Percentiles rank a stretch among this genome's conserved stretches.
These are phyloP conservation scores for Spisula solida DNA, from an alignment of 2,888 invertebrate genomes.

Conservation along the genomic window DNA sequence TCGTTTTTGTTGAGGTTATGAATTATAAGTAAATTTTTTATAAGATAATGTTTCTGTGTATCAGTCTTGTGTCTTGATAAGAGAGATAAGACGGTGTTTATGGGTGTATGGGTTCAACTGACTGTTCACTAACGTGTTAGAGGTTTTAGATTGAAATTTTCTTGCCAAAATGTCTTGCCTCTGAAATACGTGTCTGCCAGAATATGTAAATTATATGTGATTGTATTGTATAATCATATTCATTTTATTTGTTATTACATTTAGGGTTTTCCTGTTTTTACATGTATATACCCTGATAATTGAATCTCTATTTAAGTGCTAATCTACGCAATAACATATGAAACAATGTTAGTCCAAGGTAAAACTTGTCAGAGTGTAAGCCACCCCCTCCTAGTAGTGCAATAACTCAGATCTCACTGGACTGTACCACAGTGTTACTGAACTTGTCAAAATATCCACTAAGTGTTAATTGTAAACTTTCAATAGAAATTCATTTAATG, in stretches of 20 bases:
- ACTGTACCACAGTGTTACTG: not conserved
- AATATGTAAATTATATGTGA: slow-evolving; percentile 41
- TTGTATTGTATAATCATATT: slow-evolving; percentile 35
- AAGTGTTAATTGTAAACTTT: not conserved
- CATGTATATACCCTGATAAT: slow-evolving; percentile 26
- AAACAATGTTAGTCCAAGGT: slow-evolving; percentile 36
- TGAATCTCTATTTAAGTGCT: slow-evolving; percentile 70
- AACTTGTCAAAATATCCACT: slow-evolving; percentile 7
- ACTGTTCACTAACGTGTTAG: slow-evolving; percentile 17
- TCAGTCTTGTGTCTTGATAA: not conserved
- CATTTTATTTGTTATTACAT: slow-evolving; percentile 39
- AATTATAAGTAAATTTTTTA: not conserved
- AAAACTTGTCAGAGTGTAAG: not conserved
- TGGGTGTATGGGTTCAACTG: not conserved
- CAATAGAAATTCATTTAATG: not conserved
- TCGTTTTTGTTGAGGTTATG: not conserved
- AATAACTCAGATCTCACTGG: slow-evolving; percentile 34
- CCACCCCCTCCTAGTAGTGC: not conserved
- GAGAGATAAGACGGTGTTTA: not conserved
- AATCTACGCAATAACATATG: slow-evolving; percentile 30
- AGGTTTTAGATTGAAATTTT: slow-evolving; percentile 46
- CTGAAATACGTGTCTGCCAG: slow-evolving; percentile 63
- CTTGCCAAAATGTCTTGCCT: slow-evolving; percentile 83
- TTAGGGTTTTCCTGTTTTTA: slow-evolving; percentile 40
- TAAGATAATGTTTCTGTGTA: not conserved